Percentiles rank a stretch among this genome's conserved stretches.
Evolutionary conservation across 1,140 invertebrate species (phyloP).

Genomic region (Drosophila kikkawai): DNA sequence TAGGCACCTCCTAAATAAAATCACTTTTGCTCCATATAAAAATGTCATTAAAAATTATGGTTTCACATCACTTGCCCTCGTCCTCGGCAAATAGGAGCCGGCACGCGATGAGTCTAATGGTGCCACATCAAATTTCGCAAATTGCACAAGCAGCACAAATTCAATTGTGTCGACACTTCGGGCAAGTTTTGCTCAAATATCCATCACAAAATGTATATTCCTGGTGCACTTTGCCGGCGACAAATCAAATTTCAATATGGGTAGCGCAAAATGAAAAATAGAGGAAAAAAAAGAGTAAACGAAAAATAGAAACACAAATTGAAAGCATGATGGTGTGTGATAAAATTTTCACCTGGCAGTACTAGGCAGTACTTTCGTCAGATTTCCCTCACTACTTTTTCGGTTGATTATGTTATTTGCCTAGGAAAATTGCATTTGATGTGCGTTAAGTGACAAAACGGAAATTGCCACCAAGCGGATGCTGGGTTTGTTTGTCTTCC

Average conservation of each 20-base stretch:
- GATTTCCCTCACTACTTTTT: background rate
- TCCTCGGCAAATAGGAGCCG: conserved; percentile 17
- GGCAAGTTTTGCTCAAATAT: conserved; percentile 73
- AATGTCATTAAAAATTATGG: conserved; percentile 81
- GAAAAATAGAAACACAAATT: conserved; percentile 55
- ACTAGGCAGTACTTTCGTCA: conserved; percentile 24
- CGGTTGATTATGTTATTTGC: conserved; percentile 78
- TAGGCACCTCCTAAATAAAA: conserved; percentile 57
- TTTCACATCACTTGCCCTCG: conserved; percentile 5
- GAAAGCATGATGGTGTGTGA: conserved; percentile 60
- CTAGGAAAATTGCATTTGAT: conserved; percentile 80
- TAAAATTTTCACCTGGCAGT: conserved; percentile 46
- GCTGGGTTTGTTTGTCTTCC: conserved; percentile 67
- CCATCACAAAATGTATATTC: conserved; percentile 64
- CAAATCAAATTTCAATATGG: conserved; percentile 81
- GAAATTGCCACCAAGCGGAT: conserved; percentile 73
- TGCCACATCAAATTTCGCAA: conserved; percentile 66
- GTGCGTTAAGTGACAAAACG: conserved; percentile 67
- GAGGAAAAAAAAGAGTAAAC: conserved; percentile 23
- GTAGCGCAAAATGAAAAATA: conserved; percentile 30
- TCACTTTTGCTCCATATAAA: conserved; percentile 74
- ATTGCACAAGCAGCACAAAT: conserved; percentile 60
- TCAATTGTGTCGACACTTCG: conserved; percentile 66
- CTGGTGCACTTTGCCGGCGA: conserved; percentile 64
- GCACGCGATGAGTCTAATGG: conserved; percentile 40